A percentile compares a stretch with the other conserved stretches of the same genome.
These are phyloP conservation scores for Lissocephala sabroskyi DNA, from an alignment of 2,888 invertebrate species.

Conservation along the genomic window DNA sequence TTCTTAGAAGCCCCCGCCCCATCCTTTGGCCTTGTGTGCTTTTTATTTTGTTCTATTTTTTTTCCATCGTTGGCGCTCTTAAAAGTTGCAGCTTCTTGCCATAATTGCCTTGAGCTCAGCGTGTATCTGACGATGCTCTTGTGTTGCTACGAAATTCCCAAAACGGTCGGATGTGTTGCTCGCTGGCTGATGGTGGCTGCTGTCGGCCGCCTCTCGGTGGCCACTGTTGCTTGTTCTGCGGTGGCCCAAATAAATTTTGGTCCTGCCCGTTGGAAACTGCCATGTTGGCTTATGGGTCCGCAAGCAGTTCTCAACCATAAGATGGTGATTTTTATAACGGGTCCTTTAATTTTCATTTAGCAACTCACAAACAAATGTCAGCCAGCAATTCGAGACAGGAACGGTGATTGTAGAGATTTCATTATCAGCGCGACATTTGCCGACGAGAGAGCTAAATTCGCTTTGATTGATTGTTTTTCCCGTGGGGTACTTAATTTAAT, in stretches of 20 bases:
- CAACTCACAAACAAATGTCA: not conserved
- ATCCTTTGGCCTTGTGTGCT: too few species aligned
- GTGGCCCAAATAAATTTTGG: slow-evolving; percentile 21
- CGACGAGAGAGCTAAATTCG: slow-evolving; percentile 44
- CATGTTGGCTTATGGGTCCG: not conserved
- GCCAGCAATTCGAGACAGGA: slow-evolving; percentile 3
- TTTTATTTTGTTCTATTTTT: slow-evolving; percentile 12
- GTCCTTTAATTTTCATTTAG: not conserved
- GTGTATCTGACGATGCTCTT: slow-evolving; percentile 10
- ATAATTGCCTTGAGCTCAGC: slow-evolving; percentile 35
- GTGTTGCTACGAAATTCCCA: slow-evolving; percentile 20
- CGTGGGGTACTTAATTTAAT: slow-evolving; percentile 65
- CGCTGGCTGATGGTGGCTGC: too few species aligned
- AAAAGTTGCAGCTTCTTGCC: slow-evolving; percentile 27
- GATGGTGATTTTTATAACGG: not conserved
- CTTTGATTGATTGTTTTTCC: slow-evolving; percentile 63
- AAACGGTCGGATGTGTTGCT: too few species aligned
- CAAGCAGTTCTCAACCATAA: not conserved
- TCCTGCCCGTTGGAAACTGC: not conserved
- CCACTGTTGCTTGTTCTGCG: slow-evolving; percentile 8
- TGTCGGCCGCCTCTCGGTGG: too few species aligned
- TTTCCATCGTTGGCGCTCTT: slow-evolving; percentile 7
- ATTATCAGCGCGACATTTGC: slow-evolving; percentile 24
- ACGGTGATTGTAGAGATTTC: slow-evolving; percentile 40
- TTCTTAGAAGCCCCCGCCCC: too few species aligned